These are phyloP conservation scores for Maccullochella peelii DNA, from an alignment of 2,113 vertebrate species.

Conservation along the genomic window DNA sequence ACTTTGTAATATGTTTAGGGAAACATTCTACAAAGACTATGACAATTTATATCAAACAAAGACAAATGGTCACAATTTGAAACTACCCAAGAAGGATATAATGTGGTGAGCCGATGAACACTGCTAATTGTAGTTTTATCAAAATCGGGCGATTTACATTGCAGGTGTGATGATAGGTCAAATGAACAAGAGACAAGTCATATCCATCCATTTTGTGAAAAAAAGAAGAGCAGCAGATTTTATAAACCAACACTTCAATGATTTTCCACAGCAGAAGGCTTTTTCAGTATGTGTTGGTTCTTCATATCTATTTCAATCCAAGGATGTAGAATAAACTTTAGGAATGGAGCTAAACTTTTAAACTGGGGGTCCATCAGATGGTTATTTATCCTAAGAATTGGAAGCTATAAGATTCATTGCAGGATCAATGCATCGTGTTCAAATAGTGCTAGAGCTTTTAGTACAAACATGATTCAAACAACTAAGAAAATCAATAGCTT, in stretches of 20 bases:
- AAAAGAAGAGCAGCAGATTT: neutral
- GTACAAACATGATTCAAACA: conserved; percentile 17
- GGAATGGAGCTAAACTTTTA: neutral
- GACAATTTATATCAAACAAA: neutral
- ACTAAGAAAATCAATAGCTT: conserved; percentile 19
- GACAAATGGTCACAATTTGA: neutral
- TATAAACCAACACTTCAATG: neutral
- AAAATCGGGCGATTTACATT: neutral
- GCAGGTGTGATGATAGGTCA: neutral
- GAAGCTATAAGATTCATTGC: neutral
- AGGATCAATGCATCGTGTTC: conserved; percentile 7
- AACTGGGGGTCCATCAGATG: neutral
- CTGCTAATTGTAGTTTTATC: neutral
- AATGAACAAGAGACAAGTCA: neutral
- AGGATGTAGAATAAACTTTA: neutral
- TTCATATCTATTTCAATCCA: neutral
- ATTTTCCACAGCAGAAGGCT: neutral
- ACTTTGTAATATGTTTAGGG: neutral
- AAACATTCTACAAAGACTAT: neutral
- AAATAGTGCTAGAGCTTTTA: conserved; percentile 17
- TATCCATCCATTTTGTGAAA: neutral
- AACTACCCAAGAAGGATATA: neutral
- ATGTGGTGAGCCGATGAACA: neutral
- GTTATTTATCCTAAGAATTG: neutral
- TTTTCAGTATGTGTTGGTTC: neutral